Conservation (phyloP, 2,888 invertebrate species). For the Cheilosia soror region DNA sequence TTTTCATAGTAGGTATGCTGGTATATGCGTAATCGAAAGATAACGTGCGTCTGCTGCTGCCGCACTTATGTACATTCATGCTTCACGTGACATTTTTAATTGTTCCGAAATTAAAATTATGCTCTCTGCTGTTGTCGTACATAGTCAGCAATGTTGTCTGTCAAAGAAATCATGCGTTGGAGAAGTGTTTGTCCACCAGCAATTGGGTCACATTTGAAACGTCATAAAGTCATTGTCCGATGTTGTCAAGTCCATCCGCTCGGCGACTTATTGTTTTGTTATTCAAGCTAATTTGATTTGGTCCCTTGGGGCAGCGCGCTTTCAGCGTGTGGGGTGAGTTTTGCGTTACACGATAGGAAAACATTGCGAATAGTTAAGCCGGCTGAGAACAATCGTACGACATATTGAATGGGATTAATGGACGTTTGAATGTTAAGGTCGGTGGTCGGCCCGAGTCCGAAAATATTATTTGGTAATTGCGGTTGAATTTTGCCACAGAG, state of each 20-base stretch:
- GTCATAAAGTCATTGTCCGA: background rate
- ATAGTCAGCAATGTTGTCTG: background rate
- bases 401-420: too few relatives aligned
- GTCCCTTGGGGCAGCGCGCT: background rate
- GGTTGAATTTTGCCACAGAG: too few relatives aligned
- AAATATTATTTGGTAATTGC: too few relatives aligned
- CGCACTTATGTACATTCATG: background rate
- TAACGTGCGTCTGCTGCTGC: background rate
- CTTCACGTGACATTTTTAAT: conserved; percentile 10
- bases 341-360: too few relatives aligned
- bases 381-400: too few relatives aligned
- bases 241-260: background rate
- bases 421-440: too few relatives aligned
- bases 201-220: background rate
- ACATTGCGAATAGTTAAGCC: too few relatives aligned
- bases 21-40: background rate
- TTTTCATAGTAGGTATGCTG: background rate
- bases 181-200: background rate
- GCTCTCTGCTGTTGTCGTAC: background rate
- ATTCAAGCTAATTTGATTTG: background rate
- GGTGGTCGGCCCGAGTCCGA: too few relatives aligned
- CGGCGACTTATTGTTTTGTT: background rate
- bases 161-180: conserved; percentile 8
- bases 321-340: background rate
- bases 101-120: conserved; percentile 1